Evolutionary conservation across 2,888 invertebrate genomes (phyloP).

Genomic region (Alentia gelatinosa): DNA sequence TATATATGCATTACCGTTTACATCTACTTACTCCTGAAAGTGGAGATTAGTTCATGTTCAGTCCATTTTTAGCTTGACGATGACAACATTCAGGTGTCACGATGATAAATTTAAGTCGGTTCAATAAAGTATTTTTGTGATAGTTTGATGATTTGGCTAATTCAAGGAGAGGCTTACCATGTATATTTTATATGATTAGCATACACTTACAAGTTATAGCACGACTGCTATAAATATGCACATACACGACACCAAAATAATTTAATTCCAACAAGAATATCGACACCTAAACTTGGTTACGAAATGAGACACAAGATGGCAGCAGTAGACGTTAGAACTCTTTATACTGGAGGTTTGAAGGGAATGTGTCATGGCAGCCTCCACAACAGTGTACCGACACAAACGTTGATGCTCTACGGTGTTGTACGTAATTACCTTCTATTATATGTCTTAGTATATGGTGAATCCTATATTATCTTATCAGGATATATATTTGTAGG

Average conservation of each 20-base stretch:
- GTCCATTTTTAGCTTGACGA: not conserved
- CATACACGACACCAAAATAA: too few species aligned
- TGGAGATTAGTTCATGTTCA: not conserved
- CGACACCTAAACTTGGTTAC: too few species aligned
- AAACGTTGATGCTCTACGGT: not conserved
- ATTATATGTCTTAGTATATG: not conserved
- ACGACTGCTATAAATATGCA: too few species aligned
- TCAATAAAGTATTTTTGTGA: too few species aligned
- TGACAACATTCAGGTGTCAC: slow-evolving; percentile 3
- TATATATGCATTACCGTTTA: not conserved
- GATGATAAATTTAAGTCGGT: not conserved
- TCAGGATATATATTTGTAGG: not conserved
- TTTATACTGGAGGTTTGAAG: not conserved
- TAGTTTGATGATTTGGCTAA: too few species aligned
- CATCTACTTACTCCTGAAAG: slow-evolving; percentile 11
- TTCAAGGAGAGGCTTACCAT: too few species aligned
- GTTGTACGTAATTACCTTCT: not conserved
- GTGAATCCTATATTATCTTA: not conserved
- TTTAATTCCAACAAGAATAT: too few species aligned
- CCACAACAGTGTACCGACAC: not conserved
- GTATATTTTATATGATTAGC: too few species aligned
- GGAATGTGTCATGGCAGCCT: slow-evolving; percentile 26
- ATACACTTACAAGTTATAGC: too few species aligned
- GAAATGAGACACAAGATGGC: too few species aligned
- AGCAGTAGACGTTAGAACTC: too few species aligned